Evolutionary conservation across 2,113 vertebrate species (phyloP).

Genomic region (Mesoclemmys tuberculata): DNA sequence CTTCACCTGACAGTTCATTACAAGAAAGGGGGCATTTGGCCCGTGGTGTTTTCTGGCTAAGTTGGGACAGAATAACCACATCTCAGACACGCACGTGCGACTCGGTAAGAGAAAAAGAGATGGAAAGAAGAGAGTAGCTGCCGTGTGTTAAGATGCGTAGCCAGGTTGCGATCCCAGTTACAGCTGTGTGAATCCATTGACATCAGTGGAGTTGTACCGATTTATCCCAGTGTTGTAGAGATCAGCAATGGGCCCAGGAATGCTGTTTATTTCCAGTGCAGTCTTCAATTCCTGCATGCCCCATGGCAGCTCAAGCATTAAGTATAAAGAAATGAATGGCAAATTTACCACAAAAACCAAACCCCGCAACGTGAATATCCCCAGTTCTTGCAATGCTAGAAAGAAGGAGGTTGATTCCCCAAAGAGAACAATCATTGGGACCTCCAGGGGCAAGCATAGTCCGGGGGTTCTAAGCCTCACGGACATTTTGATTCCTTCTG

Average conservation of each 20-base stretch:
- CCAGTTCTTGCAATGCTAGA: not conserved
- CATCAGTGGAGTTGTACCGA: not conserved
- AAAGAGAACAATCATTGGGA: not conserved
- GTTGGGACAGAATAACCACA: not conserved
- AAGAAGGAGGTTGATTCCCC: not conserved
- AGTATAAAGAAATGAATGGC: not conserved
- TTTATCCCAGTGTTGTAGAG: rapidly evolving
- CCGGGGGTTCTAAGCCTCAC: not conserved
- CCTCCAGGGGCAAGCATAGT: not conserved
- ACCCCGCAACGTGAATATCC: not conserved
- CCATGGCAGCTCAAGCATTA: not conserved
- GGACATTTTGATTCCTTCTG: rapidly evolving
- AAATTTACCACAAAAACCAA: not conserved
- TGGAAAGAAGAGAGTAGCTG: not conserved
- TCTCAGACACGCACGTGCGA: not conserved
- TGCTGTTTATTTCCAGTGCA: not conserved
- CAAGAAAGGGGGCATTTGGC: not conserved
- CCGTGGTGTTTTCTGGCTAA: slow-evolving; percentile 9
- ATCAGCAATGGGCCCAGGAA: rapidly evolving
- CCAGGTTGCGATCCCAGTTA: not conserved
- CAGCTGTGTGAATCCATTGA: not conserved
- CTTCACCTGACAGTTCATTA: rapidly evolving
- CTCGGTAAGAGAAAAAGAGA: not conserved
- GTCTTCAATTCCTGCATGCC: not conserved
- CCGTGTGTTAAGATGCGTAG: not conserved